Conservation (phyloP, 2,113 vertebrate species). For the Clarias macrocephalus region DNA sequence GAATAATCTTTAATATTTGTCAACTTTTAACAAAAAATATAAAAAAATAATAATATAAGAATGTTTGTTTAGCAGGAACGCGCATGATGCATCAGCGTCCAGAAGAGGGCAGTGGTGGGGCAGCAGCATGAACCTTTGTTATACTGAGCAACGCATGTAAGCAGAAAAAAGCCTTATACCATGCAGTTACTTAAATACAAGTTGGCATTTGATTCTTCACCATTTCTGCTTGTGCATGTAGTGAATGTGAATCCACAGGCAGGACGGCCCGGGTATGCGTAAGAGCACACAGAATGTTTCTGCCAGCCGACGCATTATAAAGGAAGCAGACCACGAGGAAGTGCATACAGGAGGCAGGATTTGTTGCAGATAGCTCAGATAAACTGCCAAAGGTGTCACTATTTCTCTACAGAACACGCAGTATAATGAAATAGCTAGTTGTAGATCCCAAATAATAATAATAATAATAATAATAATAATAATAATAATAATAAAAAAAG, state of each 20-base stretch:
- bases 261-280: background rate
- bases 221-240: conserved; percentile 13
- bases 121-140: conserved; percentile 56
- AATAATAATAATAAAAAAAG: background rate
- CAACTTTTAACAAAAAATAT: background rate
- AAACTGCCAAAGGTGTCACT: conserved; percentile 35
- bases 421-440: background rate
- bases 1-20: background rate
- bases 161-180: conserved; percentile 4
- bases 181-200: conserved; percentile 15
- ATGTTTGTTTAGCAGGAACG: background rate
- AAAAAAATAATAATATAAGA: background rate
- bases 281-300: background rate
- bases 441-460: background rate
- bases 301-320: background rate
- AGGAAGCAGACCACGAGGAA: background rate
- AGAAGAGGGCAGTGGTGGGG: conserved; percentile 77
- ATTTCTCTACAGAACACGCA: conserved; percentile 17
- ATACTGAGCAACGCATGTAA: background rate
- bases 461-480: too few species aligned
- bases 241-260: background rate
- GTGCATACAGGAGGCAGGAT: background rate
- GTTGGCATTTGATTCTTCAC: conserved; percentile 14
- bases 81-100: conserved; percentile 45
- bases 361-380: background rate